phyloP scores from a whole-genome alignment of 2,113 vertebrate species.

The Chrysochloris asiatica region DNA sequence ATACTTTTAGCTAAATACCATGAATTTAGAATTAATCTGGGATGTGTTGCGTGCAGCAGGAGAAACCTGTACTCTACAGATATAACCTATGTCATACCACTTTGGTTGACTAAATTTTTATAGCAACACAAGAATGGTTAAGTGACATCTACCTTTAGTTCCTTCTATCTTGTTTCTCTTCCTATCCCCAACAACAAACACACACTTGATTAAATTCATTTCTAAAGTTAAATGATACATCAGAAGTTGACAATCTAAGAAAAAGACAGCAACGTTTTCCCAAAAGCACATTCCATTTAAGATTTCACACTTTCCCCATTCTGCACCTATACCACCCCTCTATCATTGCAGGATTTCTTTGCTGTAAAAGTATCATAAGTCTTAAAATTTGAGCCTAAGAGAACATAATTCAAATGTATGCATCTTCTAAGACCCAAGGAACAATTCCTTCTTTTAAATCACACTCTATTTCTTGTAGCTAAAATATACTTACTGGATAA shows the following conservation, averaged over 20 bases:
- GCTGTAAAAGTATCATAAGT: constrained; percentile 32
- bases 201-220: constrained; percentile 31
- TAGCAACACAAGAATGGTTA: neutral
- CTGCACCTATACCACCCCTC: neutral
- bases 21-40: constrained; percentile 47
- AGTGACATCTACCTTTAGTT: constrained; percentile 2
- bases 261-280: constrained; percentile 5
- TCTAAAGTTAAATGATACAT: constrained; percentile 41
- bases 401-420: constrained; percentile 45
- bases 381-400: constrained; percentile 52
- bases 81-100: neutral
- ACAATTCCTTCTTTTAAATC: constrained; percentile 58
- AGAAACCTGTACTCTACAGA: neutral
- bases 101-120: neutral
- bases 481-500: constrained; percentile 94
- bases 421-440: constrained; percentile 52
- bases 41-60: neutral
- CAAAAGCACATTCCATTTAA: constrained; percentile 11
- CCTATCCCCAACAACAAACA: neutral
- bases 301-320: constrained; percentile 56
- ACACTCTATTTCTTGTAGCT: constrained; percentile 61
- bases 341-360: constrained; percentile 55
- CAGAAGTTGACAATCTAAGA: neutral
- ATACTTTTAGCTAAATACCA: constrained; percentile 24
- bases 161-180: neutral